phyloP scores from a whole-genome alignment of 1,140 invertebrate genomes.

The Gyrodactylus salaris region DNA sequence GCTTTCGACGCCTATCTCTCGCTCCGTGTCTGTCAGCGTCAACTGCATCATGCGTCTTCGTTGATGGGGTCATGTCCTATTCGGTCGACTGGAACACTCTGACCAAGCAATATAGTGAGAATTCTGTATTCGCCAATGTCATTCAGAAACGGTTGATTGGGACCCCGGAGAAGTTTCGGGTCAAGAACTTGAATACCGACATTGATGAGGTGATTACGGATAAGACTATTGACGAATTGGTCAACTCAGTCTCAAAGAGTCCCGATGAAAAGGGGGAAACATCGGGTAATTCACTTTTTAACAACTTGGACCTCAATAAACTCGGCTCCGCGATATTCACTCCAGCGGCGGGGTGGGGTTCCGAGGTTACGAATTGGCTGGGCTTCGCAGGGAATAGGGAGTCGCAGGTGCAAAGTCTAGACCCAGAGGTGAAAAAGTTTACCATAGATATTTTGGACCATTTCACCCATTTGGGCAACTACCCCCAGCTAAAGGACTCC shows the following conservation, averaged over 20 bases:
- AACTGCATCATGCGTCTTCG: conserved; percentile 71
- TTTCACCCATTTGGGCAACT: conserved; percentile 75
- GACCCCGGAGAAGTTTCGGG: background rate
- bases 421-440: conserved; percentile 31
- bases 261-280: background rate
- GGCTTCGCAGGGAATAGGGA: background rate
- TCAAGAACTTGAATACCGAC: background rate
- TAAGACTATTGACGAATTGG: background rate
- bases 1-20: conserved; percentile 56
- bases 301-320: background rate
- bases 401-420: background rate
- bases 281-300: background rate
- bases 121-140: background rate
- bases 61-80: conserved; percentile 25
- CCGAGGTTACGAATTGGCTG: background rate
- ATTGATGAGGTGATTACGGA: background rate
- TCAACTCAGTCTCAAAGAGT: background rate
- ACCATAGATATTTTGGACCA: conserved; percentile 95
- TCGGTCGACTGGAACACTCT: background rate
- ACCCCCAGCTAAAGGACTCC: conserved; percentile 42
- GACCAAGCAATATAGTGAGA: background rate
- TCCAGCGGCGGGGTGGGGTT: background rate
- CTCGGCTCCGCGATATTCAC: background rate
- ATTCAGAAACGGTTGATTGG: background rate
- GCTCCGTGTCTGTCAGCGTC: conserved; percentile 85